Evolutionary conservation across 2,888 invertebrate species (phyloP).

Genomic region (Perizoma affinitatum): DNA sequence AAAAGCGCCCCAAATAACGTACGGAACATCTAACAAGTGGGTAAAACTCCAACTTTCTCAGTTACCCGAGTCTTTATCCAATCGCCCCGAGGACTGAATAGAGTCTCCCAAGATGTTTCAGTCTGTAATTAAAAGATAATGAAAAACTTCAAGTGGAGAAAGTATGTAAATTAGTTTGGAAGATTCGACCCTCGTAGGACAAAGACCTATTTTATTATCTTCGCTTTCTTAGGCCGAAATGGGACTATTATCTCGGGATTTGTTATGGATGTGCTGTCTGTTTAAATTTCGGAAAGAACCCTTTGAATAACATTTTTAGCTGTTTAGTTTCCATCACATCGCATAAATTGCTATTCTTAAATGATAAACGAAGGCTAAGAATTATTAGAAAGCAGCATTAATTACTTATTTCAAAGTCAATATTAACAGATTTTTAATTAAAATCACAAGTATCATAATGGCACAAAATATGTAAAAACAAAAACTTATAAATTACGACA

Average conservation of each 20-base stretch:
- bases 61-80: slow-evolving; percentile 37
- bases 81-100: slow-evolving; percentile 39
- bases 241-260: slow-evolving; percentile 28
- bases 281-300: neutral
- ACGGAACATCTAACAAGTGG: slow-evolving; percentile 33
- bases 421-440: too few relatives aligned
- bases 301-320: neutral
- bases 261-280: slow-evolving; percentile 19
- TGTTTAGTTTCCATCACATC: neutral
- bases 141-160: slow-evolving; percentile 61
- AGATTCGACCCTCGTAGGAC: slow-evolving; percentile 42
- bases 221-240: slow-evolving; percentile 29
- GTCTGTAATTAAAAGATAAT: slow-evolving; percentile 71
- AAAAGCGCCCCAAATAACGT: slow-evolving; percentile 30
- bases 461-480: too few relatives aligned
- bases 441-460: too few relatives aligned
- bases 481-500: too few relatives aligned
- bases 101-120: slow-evolving; percentile 52
- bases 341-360: too few relatives aligned
- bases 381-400: too few relatives aligned
- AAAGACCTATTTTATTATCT: slow-evolving; percentile 40
- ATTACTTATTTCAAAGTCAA: too few relatives aligned
- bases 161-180: slow-evolving; percentile 66
- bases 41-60: slow-evolving; percentile 31
- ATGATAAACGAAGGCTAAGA: too few relatives aligned